Conservation (phyloP, 2,797 vertebrate genomes). For the Malacoraja senta region DNA sequence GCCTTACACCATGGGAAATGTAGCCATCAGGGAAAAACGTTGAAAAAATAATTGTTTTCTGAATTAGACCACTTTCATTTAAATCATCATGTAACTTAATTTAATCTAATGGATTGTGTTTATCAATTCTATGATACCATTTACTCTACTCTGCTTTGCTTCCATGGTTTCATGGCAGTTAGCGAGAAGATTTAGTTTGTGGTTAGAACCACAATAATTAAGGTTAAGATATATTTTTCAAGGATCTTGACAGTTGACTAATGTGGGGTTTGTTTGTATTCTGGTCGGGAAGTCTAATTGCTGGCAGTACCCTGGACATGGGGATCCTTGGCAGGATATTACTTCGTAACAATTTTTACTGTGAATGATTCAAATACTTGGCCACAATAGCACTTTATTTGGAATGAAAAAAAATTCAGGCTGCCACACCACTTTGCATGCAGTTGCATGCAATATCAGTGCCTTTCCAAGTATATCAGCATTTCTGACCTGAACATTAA, state of each 20-base stretch:
- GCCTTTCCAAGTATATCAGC: not conserved
- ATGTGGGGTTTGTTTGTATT: not conserved
- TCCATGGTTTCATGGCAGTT: conserved; percentile 9
- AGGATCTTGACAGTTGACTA: conserved; percentile 12
- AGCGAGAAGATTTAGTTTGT: not conserved
- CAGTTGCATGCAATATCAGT: not conserved
- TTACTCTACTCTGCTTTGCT: conserved; percentile 1
- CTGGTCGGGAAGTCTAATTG: not conserved
- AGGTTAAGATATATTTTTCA: conserved; percentile 11
- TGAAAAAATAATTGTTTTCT: not conserved
- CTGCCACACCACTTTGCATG: not conserved
- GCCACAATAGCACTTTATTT: not conserved
- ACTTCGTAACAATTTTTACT: not conserved
- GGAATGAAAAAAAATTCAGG: not conserved
- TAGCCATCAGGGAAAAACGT: not conserved
- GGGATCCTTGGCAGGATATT: not conserved
- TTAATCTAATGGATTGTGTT: not conserved
- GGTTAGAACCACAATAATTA: conserved; percentile 7
- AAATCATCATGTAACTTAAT: conserved; percentile 19
- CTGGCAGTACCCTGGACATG: not conserved
- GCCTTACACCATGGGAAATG: conserved; percentile 55
- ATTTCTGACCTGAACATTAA: not conserved
- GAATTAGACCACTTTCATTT: conserved; percentile 18
- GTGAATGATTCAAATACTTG: not conserved
- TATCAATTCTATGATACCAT: conserved; percentile 1